Conservation (phyloP, 2,888 invertebrate species). For the Napeogenes sylphis region DNA sequence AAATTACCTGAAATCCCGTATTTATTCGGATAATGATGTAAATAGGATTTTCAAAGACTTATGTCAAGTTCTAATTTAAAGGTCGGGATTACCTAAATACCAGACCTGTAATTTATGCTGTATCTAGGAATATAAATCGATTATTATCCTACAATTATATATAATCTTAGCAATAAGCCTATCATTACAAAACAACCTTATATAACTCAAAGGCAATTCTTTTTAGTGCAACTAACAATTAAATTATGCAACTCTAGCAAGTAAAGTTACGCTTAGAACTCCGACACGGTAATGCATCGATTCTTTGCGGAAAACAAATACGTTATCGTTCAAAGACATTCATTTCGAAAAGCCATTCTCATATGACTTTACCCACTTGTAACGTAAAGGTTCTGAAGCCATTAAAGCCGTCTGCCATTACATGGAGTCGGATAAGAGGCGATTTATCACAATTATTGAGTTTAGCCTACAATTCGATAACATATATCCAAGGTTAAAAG, state of each 20-base stretch:
- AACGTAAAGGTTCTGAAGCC: conserved; percentile 55
- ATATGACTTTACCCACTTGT: conserved; percentile 41
- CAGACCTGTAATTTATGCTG: too few relatives aligned
- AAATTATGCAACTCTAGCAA: too few relatives aligned
- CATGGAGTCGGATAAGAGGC: conserved; percentile 55
- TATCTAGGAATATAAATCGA: too few relatives aligned
- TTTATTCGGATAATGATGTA: background rate
- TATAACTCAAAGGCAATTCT: too few relatives aligned
- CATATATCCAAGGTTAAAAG: conserved; percentile 8
- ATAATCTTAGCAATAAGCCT: too few relatives aligned
- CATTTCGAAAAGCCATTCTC: conserved; percentile 23
- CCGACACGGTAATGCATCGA: background rate
- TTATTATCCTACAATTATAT: too few relatives aligned
- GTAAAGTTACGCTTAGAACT: too few relatives aligned
- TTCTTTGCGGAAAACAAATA: conserved; percentile 5
- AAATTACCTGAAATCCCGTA: background rate
- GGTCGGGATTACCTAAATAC: too few relatives aligned
- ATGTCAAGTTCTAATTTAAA: too few relatives aligned
- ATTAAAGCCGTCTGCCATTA: conserved; percentile 66
- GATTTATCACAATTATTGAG: conserved; percentile 72
- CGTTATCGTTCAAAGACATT: conserved; percentile 2
- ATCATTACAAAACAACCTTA: too few relatives aligned
- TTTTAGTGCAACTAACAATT: too few relatives aligned
- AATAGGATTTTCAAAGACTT: too few relatives aligned
- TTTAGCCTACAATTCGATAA: conserved; percentile 40